Percentiles rank a stretch among this genome's conserved stretches.
phyloP scores from a whole-genome alignment of 2,113 vertebrate species.

The Dolichotis patagonum region DNA sequence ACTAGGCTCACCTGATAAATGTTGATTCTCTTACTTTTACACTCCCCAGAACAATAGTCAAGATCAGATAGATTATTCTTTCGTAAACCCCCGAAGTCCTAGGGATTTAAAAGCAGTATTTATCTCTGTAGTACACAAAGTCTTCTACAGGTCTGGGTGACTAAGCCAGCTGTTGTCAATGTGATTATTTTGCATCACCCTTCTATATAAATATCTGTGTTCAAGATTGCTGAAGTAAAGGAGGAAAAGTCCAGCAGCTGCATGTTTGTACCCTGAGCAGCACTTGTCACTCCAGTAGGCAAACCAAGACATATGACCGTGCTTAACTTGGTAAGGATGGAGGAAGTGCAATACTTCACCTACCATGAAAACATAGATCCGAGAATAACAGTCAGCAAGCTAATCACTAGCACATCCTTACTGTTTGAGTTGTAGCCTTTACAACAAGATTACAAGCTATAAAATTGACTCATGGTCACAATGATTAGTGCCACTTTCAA shows the following conservation, averaged over 20 bases:
- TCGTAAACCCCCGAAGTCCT: neutral
- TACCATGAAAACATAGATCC: neutral
- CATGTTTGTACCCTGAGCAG: neutral
- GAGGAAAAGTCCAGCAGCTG: neutral
- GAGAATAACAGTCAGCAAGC: neutral
- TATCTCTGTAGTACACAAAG: neutral
- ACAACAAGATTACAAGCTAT: neutral
- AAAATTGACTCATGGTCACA: neutral
- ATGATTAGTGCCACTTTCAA: neutral
- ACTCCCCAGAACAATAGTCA: neutral
- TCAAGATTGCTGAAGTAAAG: neutral
- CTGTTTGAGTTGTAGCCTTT: neutral
- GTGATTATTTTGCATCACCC: neutral
- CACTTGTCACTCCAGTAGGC: neutral
- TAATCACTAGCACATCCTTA: neutral
- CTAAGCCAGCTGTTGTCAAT: neutral
- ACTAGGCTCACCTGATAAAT: neutral
- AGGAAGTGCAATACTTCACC: neutral
- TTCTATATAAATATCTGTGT: neutral
- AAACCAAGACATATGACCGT: neutral
- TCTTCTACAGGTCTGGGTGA: neutral
- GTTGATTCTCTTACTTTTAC: neutral
- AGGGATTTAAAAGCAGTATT: neutral
- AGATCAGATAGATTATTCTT: neutral
- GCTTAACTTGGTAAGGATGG: neutral